Base-by-base conservation (phyloP, 2,888 invertebrate species). In the Chrysolina americana region DNA sequence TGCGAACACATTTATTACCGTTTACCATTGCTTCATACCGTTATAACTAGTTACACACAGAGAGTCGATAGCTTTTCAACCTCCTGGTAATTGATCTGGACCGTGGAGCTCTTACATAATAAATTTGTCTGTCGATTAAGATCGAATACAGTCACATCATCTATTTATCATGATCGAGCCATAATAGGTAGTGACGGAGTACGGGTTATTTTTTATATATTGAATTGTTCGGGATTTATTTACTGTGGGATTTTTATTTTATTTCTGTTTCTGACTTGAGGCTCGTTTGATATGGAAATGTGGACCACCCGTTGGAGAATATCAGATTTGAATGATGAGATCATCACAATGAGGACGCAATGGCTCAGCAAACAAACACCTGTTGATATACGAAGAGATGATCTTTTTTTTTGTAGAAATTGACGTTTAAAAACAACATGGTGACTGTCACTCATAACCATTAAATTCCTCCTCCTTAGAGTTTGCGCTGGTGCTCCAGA, bases 1-100 rank as follows among this genome's bases (percentile, higher is more conserved):
- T 81, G 81, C 80, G 81, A 79, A 81, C 82, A 80, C 83, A 83
- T 84, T 83, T 84, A 83, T 83, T 81, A 83, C 81, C 75, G 78
- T 75, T 82, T 80, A 80, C 79, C 69, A 72, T 68, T 77, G 78
- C 41, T 70, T 71, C 71, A 68, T 79, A 79, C 80, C 79, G 79
- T 78, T 78, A 79, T 71, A 74, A 70, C 74, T 78, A 79, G 74
- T 78, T 76, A 63, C 75, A 69, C 48, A 48, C 65, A 4, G 69
- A 72, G 71, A 69, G 62, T 65, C 71, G 65, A 75, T 75, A 59
- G 73, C 48, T 70, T 36, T 48, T 44, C 41, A 66, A 50, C 44
- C 63, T 70, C 36, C 63, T n/a, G 28, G 53, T 72, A 72, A 72
- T 72, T 72, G 72, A 72, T 68, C 72, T 62, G 64, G 68, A 72